Evolutionary conservation across 2,888 invertebrate species (phyloP), one percentile per base, ranked within the genome.

Genomic region (Macrosiphum euphorbiae): DNA sequence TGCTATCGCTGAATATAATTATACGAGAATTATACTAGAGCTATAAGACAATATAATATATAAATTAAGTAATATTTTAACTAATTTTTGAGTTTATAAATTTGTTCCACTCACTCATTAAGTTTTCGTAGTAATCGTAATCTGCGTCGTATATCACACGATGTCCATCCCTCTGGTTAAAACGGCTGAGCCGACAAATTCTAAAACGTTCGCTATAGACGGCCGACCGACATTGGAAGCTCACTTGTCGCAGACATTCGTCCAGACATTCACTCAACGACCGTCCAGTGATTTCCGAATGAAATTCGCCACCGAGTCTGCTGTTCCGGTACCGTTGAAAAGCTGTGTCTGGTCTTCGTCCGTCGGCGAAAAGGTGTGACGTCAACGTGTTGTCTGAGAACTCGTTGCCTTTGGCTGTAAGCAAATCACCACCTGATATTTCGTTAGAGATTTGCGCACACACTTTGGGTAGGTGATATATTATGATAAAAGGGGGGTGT

Each of bases 71-170:
- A 20, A 78, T 78, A 78, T 78, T 35, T 78, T 35, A 20, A 16
- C 16, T 7, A 67, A 78, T 78, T 20, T 35, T 78, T 50, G 2
- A 87, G 5, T 50, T 50, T 8, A 16, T 50, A n/a, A 85, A 85
- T 44, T 41, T 10, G 3, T 47, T n/a, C 16, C 4, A 97, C 98
- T 97, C 96, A 98, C 98, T 97, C 98, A 98, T 98, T 92, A 98
- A 96, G 96, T 98, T 98, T 96, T 98, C 98, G 95, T 98, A 98
- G 96, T 98, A 98, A 96, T 98, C 98, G 96, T 98, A 98, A 96
- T 98, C 98, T 4, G 98, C 98, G 96, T 98, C 98, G 95, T 98
- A 98, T 95, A 98, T 97, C 94, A 98, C 97, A 94, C 98, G 96
- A 97, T 98, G 98, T 87, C 98, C 98, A 95, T 98, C 98, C 95